These are phyloP conservation scores for Coenobita brevimanus DNA, from an alignment of 1,140 invertebrate genomes.

Conservation along the genomic window DNA sequence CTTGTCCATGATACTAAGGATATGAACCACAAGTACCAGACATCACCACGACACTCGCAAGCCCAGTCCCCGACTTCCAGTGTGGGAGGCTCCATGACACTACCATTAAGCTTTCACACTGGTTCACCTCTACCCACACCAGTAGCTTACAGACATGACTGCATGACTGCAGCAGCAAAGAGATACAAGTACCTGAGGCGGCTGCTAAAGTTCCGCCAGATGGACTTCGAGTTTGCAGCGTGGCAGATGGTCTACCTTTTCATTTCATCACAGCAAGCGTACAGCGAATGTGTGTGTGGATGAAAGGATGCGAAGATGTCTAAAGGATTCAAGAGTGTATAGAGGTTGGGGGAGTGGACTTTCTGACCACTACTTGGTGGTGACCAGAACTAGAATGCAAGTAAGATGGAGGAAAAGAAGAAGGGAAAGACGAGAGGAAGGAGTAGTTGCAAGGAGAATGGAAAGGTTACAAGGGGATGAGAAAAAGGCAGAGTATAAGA, in stretches of 20 bases:
- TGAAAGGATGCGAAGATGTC: too few species aligned
- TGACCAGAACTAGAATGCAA: too few species aligned
- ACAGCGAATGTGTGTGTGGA: too few species aligned
- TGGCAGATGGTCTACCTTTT: slow-evolving; percentile 99
- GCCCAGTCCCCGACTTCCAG: slow-evolving; percentile 28
- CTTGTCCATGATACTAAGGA: too few species aligned
- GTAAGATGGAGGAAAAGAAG: too few species aligned
- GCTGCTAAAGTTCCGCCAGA: slow-evolving; percentile 95
- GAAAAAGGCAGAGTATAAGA: too few species aligned
- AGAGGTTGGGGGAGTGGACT: too few species aligned
- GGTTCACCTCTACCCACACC: slow-evolving; percentile 60
- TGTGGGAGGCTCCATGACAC: slow-evolving; percentile 6
- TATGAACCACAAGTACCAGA: slow-evolving; percentile 38
- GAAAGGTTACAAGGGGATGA: too few species aligned
- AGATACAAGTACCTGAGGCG: slow-evolving; percentile 93
- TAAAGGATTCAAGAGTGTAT: too few species aligned
- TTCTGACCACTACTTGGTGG: too few species aligned
- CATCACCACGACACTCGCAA: slow-evolving; percentile 37
- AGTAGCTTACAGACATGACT: slow-evolving; percentile 76
- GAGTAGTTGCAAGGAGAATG: too few species aligned
- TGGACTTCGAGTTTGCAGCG: slow-evolving; percentile 99
- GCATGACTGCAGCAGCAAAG: slow-evolving; percentile 90
- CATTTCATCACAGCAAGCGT: slow-evolving; percentile 96
- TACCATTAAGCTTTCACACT: slow-evolving; percentile 51
- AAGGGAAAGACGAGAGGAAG: too few species aligned